A percentile compares a stretch with the other conserved stretches of the same genome.
Evolutionary conservation across 2,113 vertebrate genomes (phyloP).

Genomic region (Noctilio leporinus): DNA sequence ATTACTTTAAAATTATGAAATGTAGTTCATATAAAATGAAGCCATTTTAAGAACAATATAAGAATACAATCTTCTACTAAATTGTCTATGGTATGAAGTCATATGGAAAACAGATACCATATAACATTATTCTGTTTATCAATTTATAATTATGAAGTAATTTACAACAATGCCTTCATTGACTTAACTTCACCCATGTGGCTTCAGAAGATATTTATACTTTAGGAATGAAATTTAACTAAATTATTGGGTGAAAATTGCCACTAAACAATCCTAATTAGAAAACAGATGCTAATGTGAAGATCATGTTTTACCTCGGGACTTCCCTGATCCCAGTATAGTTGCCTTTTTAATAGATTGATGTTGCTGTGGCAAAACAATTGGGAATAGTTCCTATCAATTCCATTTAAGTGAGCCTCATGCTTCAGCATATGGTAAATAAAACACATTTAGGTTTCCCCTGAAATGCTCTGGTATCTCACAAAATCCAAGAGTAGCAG

Average conservation of each 20-base stretch:
- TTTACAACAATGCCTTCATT: slow-evolving; percentile 60
- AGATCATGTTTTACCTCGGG: slow-evolving; percentile 35
- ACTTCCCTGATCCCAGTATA: neutral
- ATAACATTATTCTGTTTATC: slow-evolving; percentile 44
- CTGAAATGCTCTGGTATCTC: neutral
- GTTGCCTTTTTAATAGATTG: slow-evolving; percentile 50
- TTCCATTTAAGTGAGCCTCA: neutral
- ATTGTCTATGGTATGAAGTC: neutral
- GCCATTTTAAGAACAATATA: neutral
- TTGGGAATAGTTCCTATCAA: slow-evolving; percentile 3
- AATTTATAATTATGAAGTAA: slow-evolving; percentile 67
- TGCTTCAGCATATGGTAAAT: neutral
- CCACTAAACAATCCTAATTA: slow-evolving; percentile 2
- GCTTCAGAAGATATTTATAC: slow-evolving; percentile 48
- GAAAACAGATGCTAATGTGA: slow-evolving; percentile 41
- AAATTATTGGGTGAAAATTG: slow-evolving; percentile 3
- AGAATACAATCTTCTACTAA: slow-evolving; percentile 30
- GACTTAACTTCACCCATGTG: slow-evolving; percentile 48
- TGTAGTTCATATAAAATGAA: neutral
- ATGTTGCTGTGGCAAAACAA: neutral
- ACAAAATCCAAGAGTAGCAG: neutral
- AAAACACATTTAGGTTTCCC: neutral
- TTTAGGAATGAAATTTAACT: slow-evolving; percentile 49
- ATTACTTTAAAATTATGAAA: neutral
- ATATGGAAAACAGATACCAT: slow-evolving; percentile 15